Conservation (phyloP, 2,888 invertebrate species). For the Synergus umbraculus region DNA sequence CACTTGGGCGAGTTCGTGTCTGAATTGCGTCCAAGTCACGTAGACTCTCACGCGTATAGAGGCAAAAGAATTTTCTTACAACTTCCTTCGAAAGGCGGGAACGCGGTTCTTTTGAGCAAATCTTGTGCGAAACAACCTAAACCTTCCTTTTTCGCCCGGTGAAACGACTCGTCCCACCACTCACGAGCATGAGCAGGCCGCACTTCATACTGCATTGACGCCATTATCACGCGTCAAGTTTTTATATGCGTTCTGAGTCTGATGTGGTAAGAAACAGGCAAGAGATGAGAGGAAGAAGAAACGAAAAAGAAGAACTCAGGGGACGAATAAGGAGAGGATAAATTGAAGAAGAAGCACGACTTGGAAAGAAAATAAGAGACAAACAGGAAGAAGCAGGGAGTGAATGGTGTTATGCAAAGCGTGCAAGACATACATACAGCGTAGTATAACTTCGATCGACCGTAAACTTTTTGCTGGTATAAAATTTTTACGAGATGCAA, state of each 20-base stretch:
- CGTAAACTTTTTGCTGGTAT: neutral
- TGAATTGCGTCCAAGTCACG: constrained; percentile 1
- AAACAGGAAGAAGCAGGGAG: neutral
- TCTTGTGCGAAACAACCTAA: neutral
- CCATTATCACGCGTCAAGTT: neutral
- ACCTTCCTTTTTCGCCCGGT: neutral
- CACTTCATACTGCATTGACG: neutral
- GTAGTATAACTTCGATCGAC: neutral
- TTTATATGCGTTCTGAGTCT: neutral
- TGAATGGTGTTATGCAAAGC: neutral
- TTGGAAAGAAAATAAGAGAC: neutral
- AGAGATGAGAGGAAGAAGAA: neutral
- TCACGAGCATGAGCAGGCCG: neutral
- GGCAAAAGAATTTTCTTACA: no score
- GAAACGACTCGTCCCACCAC: neutral
- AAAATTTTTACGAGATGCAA: neutral
- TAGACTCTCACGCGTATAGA: neutral
- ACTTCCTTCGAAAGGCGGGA: no score
- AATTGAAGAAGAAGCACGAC: neutral
- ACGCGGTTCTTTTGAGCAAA: neutral
- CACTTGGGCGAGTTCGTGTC: neutral
- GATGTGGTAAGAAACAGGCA: no score
- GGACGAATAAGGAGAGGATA: neutral
- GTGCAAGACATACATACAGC: neutral
- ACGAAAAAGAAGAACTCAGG: neutral